These are phyloP conservation scores for Callinectes sapidus DNA, from an alignment of 2,888 invertebrate genomes.

Conservation along the genomic window DNA sequence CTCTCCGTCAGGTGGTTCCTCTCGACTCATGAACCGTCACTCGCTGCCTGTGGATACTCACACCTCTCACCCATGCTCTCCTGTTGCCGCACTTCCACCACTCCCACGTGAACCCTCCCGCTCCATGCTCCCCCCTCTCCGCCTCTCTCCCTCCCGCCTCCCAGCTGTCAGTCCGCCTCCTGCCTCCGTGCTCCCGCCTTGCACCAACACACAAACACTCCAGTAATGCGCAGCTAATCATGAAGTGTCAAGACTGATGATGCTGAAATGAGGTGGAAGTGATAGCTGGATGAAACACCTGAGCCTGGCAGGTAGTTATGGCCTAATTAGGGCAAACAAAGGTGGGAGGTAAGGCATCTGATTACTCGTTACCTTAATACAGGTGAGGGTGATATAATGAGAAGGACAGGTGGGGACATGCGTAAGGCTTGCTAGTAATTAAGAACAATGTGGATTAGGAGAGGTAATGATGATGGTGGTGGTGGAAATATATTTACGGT, in stretches of 20 bases:
- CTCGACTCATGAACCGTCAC: background rate
- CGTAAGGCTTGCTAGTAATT: no score
- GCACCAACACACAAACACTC: conserved; percentile 8
- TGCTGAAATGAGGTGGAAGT: background rate
- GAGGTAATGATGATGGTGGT: background rate
- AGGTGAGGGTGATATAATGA: background rate
- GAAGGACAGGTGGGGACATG: background rate
- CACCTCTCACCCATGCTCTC: background rate
- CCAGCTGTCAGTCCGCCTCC: background rate
- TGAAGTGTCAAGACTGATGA: background rate
- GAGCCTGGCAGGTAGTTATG: background rate
- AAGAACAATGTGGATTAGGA: no score
- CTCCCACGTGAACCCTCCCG: background rate
- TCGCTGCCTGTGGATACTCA: background rate
- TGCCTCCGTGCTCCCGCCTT: background rate
- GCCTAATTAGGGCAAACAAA: background rate
- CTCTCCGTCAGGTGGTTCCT: background rate
- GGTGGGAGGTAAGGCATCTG: background rate
- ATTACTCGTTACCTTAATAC: background rate
- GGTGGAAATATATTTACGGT: background rate
- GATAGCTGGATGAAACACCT: background rate
- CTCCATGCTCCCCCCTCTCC: background rate
- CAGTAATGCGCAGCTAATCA: background rate
- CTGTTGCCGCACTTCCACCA: background rate
- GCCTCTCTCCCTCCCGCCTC: background rate